Percentiles rank a stretch among this genome's conserved stretches.
These are phyloP conservation scores for Aix galericulata DNA, from an alignment of 2,113 vertebrate genomes.

Conservation along the genomic window DNA sequence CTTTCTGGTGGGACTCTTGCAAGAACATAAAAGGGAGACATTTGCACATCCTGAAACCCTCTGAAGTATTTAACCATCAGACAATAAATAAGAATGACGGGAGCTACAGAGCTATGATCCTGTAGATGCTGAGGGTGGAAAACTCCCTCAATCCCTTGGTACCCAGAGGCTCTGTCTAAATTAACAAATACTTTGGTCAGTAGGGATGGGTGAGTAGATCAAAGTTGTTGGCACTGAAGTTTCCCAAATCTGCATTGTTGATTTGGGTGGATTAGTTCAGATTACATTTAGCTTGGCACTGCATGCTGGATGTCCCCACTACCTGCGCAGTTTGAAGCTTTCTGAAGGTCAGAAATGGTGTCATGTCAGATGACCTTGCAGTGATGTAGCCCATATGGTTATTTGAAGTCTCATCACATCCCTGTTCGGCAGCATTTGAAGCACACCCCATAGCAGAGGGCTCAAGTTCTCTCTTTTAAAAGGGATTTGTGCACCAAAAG, in stretches of 20 bases:
- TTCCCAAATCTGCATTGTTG: neutral
- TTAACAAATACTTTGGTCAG: neutral
- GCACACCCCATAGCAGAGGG: neutral
- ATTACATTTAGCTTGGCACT: neutral
- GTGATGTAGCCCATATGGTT: neutral
- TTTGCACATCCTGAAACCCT: neutral
- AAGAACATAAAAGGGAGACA: neutral
- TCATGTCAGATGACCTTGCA: accelerated
- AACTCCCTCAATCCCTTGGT: neutral
- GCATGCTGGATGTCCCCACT: neutral
- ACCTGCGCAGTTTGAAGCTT: neutral
- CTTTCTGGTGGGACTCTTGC: neutral
- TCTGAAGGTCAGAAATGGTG: neutral
- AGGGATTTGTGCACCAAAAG: neutral
- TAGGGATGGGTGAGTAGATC: neutral
- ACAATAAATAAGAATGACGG: neutral
- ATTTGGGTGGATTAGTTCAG: neutral
- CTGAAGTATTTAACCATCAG: neutral
- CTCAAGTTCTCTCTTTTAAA: neutral
- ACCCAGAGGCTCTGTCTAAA: neutral
- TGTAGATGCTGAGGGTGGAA: neutral
- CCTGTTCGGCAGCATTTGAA: neutral
- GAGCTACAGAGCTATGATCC: neutral
- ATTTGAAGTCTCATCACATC: neutral
- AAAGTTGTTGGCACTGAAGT: neutral